A percentile compares a stretch with the other conserved stretches of the same genome.
phyloP scores from a whole-genome alignment of 2,888 invertebrate species.

The Tipula helvola region DNA sequence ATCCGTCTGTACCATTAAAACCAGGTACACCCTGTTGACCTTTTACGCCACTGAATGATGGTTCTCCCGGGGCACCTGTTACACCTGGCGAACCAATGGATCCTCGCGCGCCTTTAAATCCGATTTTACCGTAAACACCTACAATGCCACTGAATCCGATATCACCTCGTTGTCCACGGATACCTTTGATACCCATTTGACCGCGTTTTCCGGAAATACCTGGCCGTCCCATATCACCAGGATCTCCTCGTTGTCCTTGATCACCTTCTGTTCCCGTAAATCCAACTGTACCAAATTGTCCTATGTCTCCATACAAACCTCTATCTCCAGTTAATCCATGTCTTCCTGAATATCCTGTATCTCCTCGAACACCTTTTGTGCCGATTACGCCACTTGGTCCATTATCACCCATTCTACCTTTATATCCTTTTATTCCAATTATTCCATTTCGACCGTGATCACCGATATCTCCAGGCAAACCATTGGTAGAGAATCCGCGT shows the following conservation, averaged over 20 bases:
- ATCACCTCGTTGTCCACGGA: conserved; percentile 39
- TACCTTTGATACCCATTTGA: conserved; percentile 40
- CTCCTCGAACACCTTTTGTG: conserved; percentile 34
- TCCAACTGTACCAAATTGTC: conserved; percentile 46
- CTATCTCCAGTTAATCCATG: conserved; percentile 35
- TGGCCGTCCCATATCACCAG: conserved; percentile 43
- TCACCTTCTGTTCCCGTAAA: conserved; percentile 43
- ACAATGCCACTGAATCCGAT: conserved; percentile 35
- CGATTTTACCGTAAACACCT: conserved; percentile 43
- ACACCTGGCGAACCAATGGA: conserved; percentile 38
- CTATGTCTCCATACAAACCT: conserved; percentile 37
- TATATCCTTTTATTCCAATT: conserved; percentile 18
- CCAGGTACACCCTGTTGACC: conserved; percentile 15
- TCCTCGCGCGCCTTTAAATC: conserved; percentile 36
- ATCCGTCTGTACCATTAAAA: conserved; percentile 23
- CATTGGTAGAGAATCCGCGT: conserved; percentile 29
- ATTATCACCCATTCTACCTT: conserved; percentile 42
- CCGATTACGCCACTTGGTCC: conserved; percentile 40
- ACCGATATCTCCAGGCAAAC: conserved; percentile 36
- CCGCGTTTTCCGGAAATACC: conserved; percentile 38
- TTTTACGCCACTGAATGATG: conserved; percentile 26
- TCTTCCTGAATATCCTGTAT: conserved; percentile 37
- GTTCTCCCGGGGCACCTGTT: conserved; percentile 33
- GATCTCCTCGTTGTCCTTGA: conserved; percentile 41
- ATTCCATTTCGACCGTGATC: conserved; percentile 13